Conservation (phyloP, 2,113 vertebrate species). For the Struthio camelus region DNA sequence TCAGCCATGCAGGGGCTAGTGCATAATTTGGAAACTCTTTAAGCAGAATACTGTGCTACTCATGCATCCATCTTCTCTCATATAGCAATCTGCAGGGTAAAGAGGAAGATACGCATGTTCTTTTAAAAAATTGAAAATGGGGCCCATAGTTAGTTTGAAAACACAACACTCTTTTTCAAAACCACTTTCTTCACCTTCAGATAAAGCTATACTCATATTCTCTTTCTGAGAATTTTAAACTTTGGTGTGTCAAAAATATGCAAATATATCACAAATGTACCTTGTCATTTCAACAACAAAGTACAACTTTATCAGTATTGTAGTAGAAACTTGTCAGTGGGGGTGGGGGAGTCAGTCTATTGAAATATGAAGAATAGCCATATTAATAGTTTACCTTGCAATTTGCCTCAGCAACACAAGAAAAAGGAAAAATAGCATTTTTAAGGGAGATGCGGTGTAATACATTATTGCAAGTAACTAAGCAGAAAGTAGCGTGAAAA, state of each 20-base stretch:
- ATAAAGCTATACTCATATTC: slow-evolving; percentile 57
- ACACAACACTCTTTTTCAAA: slow-evolving; percentile 51
- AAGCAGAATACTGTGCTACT: slow-evolving; percentile 65
- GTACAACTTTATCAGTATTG: slow-evolving; percentile 63
- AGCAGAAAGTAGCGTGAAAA: slow-evolving; percentile 70
- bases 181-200: slow-evolving; percentile 61
- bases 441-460: slow-evolving; percentile 68
- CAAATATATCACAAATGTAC: slow-evolving; percentile 77
- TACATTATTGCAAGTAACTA: slow-evolving; percentile 70
- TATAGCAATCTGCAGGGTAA: slow-evolving; percentile 68
- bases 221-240: slow-evolving; percentile 68
- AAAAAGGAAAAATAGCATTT: slow-evolving; percentile 60
- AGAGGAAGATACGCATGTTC: slow-evolving; percentile 63
- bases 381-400: slow-evolving; percentile 81
- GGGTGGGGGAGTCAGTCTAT: slow-evolving; percentile 76
- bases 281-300: slow-evolving; percentile 68
- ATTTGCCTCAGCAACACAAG: slow-evolving; percentile 76
- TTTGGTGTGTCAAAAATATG: slow-evolving; percentile 79
- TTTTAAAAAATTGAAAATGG: slow-evolving; percentile 14
- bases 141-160: slow-evolving; percentile 61
- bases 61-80: slow-evolving; percentile 57
- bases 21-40: slow-evolving; percentile 65
- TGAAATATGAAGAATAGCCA: slow-evolving; percentile 82
- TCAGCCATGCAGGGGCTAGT: slow-evolving; percentile 65
- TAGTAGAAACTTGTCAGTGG: slow-evolving; percentile 74